A percentile compares a stretch with the other conserved stretches of the same genome.
Conservation (phyloP, 2,888 invertebrate genomes). For the Meandrusa payeni region DNA sequence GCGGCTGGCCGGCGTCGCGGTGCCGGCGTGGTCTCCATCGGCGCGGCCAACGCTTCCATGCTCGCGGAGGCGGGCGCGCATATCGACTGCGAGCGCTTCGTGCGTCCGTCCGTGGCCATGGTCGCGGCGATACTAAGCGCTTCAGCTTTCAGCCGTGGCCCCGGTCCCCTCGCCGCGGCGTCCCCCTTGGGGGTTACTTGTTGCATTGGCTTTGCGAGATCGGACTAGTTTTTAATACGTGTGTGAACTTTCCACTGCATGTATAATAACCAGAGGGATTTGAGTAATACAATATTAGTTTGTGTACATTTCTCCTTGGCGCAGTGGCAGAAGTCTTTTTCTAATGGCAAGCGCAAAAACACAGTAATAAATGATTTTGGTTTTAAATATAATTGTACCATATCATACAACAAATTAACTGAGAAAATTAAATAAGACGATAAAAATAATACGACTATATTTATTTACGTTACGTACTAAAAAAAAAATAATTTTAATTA, state of each 20-base stretch:
- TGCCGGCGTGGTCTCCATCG: slow-evolving; percentile 78
- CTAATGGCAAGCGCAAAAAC: too few relatives aligned
- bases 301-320: too few relatives aligned
- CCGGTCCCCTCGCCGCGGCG: slow-evolving; percentile 41
- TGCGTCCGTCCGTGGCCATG: slow-evolving; percentile 83
- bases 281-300: too few relatives aligned
- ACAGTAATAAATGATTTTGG: too few relatives aligned
- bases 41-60: slow-evolving; percentile 83
- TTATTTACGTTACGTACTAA: too few relatives aligned
- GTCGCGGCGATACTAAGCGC: slow-evolving; percentile 73
- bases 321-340: too few relatives aligned
- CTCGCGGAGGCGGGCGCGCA: slow-evolving; percentile 85
- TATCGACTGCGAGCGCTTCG: slow-evolving; percentile 88
- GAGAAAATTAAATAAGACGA: too few relatives aligned
- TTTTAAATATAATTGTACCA: too few relatives aligned
- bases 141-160: slow-evolving; percentile 30
- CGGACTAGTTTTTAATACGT: slow-evolving; percentile 10
- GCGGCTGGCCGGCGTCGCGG: slow-evolving; percentile 85
- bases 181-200: slow-evolving; percentile 51
- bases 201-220: slow-evolving; percentile 49
- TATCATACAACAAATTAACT: too few relatives aligned
- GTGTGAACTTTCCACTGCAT: slow-evolving; percentile 16
- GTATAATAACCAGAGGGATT: too few relatives aligned
- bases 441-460: too few relatives aligned
- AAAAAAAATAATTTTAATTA: too few relatives aligned